phyloP scores from a whole-genome alignment of 2,888 invertebrate genomes.

The Sminthurinus aureus region DNA sequence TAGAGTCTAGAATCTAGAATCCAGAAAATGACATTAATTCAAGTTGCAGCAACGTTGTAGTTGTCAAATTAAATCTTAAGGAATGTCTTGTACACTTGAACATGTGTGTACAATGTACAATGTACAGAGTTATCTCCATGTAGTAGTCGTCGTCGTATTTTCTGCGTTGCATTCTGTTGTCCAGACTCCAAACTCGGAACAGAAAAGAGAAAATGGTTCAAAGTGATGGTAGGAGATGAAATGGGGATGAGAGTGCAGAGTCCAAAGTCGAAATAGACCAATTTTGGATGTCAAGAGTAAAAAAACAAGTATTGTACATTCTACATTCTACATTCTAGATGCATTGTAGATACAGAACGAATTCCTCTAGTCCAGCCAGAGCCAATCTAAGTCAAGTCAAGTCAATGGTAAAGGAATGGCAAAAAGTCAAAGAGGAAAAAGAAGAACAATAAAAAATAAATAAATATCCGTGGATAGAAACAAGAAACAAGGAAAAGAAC shows the following conservation, averaged over 20 bases:
- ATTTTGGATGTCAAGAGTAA: not conserved
- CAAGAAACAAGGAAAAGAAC: not conserved
- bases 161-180: slow-evolving; percentile 1
- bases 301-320: not conserved
- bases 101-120: not conserved
- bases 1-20: too few relatives aligned
- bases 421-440: slow-evolving; percentile 9
- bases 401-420: slow-evolving; percentile 26
- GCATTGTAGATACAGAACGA: not conserved
- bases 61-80: slow-evolving; percentile 45
- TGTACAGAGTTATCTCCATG: too few relatives aligned
- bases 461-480: too few relatives aligned
- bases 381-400: not conserved
- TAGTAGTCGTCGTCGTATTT: too few relatives aligned
- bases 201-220: too few relatives aligned
- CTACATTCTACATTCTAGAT: too few relatives aligned
- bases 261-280: not conserved
- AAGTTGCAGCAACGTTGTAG: slow-evolving; percentile 39
- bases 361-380: not conserved
- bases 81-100: slow-evolving; percentile 26
- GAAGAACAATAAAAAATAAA: not conserved
- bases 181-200: slow-evolving; percentile 6
- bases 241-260: not conserved
- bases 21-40: slow-evolving; percentile 39
- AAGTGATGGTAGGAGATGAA: too few relatives aligned